Evolutionary conservation across 2,797 vertebrate species (phyloP), one percentile per base, ranked within the genome.

Genomic region (Discoglossus pictus): DNA sequence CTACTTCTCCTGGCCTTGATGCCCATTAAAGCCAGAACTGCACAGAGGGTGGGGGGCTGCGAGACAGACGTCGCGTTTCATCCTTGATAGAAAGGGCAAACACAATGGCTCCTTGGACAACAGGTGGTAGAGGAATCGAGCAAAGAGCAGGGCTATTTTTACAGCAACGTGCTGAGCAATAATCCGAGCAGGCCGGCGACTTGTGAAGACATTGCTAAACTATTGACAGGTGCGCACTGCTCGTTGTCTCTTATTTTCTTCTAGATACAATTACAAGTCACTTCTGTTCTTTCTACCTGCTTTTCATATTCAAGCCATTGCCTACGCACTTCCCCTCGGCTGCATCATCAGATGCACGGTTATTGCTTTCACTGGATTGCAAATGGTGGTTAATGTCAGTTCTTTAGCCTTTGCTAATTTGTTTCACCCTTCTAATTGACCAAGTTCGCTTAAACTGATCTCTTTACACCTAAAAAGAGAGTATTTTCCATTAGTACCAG

Each of bases 391-490:
- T 74, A 44, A 24, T 68, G 48, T 74, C 67, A 58, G 21, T 67
- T 74, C 53, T 17, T 40, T 65, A 61, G 68, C 52, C 27, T 69
- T 66, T 59, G 20, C 39, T 70, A 36, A 72, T 65, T 73, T 68
- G 71, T 48, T 39, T 51, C n/a, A 48, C 52, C 13, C 46, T 40
- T 0, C 12, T 71, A 70, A 64, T 39, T 70, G 59, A 65, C 3
- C 16, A 36, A 58, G 11, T 36, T 4, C 38, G 64, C 24, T 63
- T 74, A 68, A 48, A 44, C 65, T 73, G 34, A 2, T 44, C 31
- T 47, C 9, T 23, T 74, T 78, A 54, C 73, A 79, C 78, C 71
- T 75, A 61, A 66, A n/a, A 31, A 82, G 74, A 48, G 80, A 55
- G 46, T 43, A 69, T 67, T 73, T 80, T 72, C 78, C 78, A 53